Conservation (phyloP, 1,140 invertebrate species). For the Drosophila santomea region DNA sequence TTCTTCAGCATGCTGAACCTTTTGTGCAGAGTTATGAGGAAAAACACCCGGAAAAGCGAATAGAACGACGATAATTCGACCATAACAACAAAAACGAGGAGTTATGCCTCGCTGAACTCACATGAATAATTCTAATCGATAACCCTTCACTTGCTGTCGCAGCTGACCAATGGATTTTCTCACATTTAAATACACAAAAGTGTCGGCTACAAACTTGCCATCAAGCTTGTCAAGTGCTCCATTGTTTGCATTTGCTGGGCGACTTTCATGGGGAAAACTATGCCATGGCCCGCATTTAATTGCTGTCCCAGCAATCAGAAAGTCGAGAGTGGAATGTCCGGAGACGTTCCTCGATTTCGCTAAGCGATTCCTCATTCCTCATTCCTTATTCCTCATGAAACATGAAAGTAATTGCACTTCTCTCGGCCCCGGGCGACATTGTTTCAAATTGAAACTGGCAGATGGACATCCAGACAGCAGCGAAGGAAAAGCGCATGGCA, state of each 20-base stretch:
- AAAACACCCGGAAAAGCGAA: too few relatives aligned
- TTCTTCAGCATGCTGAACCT: too few relatives aligned
- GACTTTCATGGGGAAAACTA: slow-evolving; percentile 25
- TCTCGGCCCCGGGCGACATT: slow-evolving; percentile 26
- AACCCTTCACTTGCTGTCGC: neutral
- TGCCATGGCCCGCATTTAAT: slow-evolving; percentile 29
- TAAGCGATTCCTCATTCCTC: slow-evolving; percentile 32
- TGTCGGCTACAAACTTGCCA: neutral
- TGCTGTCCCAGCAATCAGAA: slow-evolving; percentile 37
- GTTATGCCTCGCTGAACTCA: too few relatives aligned
- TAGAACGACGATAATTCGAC: too few relatives aligned
- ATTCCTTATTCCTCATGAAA: neutral
- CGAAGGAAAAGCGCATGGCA: slow-evolving; percentile 7
- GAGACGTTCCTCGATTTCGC: slow-evolving; percentile 23
- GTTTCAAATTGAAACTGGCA: slow-evolving; percentile 64
- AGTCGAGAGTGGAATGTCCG: neutral
- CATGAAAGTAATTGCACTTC: slow-evolving; percentile 66
- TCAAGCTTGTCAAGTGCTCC: neutral
- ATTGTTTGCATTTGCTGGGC: neutral
- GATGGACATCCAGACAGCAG: slow-evolving; percentile 13
- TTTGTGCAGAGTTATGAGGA: too few relatives aligned
- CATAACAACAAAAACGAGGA: too few relatives aligned
- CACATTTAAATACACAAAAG: slow-evolving; percentile 1
- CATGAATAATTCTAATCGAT: too few relatives aligned
- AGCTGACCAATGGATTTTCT: neutral